These are phyloP conservation scores for Allophyes oxyacanthae DNA, from an alignment of 2,888 invertebrate genomes.

Conservation along the genomic window DNA sequence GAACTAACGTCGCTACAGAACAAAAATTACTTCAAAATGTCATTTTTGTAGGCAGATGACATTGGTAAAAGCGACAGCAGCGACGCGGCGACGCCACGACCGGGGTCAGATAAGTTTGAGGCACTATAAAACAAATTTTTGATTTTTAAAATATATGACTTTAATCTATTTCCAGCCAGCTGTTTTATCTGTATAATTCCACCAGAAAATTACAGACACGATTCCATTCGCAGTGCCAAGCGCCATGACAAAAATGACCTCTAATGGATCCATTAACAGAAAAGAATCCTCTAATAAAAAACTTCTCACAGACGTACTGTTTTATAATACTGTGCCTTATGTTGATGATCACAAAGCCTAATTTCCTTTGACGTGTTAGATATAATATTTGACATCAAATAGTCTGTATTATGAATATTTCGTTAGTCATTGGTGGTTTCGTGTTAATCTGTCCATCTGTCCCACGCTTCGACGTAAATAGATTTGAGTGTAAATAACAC, in stretches of 20 bases:
- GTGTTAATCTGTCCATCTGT: conserved; percentile 55
- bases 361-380: neutral
- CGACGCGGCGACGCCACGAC: too few relatives aligned
- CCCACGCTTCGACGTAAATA: conserved; percentile 49
- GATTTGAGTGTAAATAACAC: conserved; percentile 33
- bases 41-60: too few relatives aligned
- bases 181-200: conserved; percentile 6
- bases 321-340: conserved; percentile 18
- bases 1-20: too few relatives aligned
- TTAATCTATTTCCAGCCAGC: too few relatives aligned
- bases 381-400: conserved; percentile 48
- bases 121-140: too few relatives aligned
- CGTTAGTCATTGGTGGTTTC: conserved; percentile 48
- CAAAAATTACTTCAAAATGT: too few relatives aligned
- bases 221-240: conserved; percentile 8
- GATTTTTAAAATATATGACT: too few relatives aligned
- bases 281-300: conserved; percentile 39
- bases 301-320: conserved; percentile 11
- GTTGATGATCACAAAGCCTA: neutral
- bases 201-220: conserved; percentile 15
- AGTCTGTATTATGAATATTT: conserved; percentile 58
- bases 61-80: too few relatives aligned
- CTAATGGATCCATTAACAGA: conserved; percentile 34
- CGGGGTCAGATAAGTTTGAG: too few relatives aligned
- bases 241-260: conserved; percentile 30